These are phyloP conservation scores for Latheticus oryzae DNA, from an alignment of 2,888 invertebrate species.

Conservation along the genomic window DNA sequence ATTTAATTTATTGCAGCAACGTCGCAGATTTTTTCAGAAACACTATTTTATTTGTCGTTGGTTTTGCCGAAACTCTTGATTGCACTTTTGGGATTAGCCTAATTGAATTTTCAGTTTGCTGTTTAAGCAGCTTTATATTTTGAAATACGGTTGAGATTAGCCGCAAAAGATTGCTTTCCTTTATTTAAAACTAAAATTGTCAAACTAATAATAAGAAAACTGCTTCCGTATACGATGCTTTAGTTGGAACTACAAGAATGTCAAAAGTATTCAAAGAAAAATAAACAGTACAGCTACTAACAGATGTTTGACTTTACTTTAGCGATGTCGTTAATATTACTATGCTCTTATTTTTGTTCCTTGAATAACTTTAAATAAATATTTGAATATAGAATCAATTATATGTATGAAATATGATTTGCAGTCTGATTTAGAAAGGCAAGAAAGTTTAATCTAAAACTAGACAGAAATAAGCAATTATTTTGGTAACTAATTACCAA, in stretches of 20 bases:
- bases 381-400: no score
- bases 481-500: no score
- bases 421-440: no score
- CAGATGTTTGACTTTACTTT: no score
- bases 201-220: slow-evolving; percentile 2
- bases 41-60: slow-evolving; percentile 38
- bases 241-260: background rate
- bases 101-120: slow-evolving; percentile 36
- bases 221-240: background rate
- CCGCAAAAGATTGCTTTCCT: slow-evolving; percentile 5
- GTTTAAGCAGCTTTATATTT: slow-evolving; percentile 33
- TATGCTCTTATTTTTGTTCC: no score
- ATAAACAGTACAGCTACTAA: no score
- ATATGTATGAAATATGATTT: no score
- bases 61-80: slow-evolving; percentile 37
- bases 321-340: no score
- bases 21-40: slow-evolving; percentile 41
- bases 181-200: background rate
- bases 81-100: slow-evolving; percentile 41
- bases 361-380: no score
- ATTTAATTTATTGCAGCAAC: slow-evolving; percentile 50
- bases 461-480: no score
- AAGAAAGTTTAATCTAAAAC: no score
- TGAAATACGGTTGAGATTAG: slow-evolving; percentile 10
- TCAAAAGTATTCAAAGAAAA: background rate